Evolutionary conservation across 2,888 invertebrate genomes (phyloP), one percentile per base, ranked within the genome.

Genomic region (Eurytoma californica): DNA sequence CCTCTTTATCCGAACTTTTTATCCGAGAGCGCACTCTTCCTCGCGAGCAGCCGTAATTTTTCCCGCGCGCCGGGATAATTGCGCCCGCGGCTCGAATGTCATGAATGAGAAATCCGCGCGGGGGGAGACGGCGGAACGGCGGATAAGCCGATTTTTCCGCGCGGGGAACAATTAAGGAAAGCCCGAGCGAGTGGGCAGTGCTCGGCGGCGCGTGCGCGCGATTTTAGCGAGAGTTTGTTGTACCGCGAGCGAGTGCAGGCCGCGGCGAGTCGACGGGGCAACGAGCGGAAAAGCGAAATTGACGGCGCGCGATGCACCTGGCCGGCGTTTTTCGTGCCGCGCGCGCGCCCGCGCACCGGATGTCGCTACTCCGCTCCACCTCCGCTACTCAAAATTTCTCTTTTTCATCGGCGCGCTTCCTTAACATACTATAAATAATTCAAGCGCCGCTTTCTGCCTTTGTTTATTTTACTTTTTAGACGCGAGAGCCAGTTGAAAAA

Each of bases 211-310:
- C 30, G 16, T 55, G 24, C 28, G 63, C 30, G 47, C 13, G 47
- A 70, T 39, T 39, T 30, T 53, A 55, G 39, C 39, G 68, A 58
- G 47, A 67, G 57, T 49, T 67, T 51, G 12, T 47, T 24, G 47
- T 39, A 28, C 53, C 3, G 72, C 47, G 28, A 53, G 14, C 14
- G 61, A 47, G 61, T 24, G 53, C 18, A 30, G 39, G 55, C 12
- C 55, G 39, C 63, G 47, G 39, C 55, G 53, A n/a, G 14, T 53
- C n/a, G 53, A 53, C 53, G 53, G 53, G 53, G 53, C 53, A 53
- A 14, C 53, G 76, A 77, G 66, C 58, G 77, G 77, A 77, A 77
- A 77, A 77, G 66, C 58, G 58, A 72, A 77, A 77, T 77, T 72
- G 70, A 72, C 61, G 67, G 18, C 51, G 16, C 65, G 49, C 53